A percentile compares a stretch with the other conserved stretches of the same genome.
Conservation (phyloP, 1,140 invertebrate species). For the Drosophila subobscura region DNA sequence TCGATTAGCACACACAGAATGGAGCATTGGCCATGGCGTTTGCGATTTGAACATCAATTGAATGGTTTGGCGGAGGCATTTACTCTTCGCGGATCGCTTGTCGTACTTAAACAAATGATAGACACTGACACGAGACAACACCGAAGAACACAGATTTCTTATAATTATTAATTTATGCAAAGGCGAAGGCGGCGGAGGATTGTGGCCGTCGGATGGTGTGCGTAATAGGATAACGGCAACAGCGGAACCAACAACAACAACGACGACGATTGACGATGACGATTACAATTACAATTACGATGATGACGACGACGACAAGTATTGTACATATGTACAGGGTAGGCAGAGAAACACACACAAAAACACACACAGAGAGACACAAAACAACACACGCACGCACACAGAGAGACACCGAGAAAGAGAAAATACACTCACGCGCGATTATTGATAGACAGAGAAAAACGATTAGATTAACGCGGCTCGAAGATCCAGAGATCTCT, state of each 20-base stretch:
- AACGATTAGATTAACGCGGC: slow-evolving; percentile 6
- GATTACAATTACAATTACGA: slow-evolving; percentile 20
- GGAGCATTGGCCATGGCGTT: no score
- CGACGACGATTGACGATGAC: slow-evolving; percentile 38
- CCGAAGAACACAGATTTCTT: slow-evolving; percentile 77
- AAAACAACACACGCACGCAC: not conserved
- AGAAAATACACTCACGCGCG: slow-evolving; percentile 6
- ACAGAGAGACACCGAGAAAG: not conserved
- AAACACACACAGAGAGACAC: slow-evolving; percentile 25
- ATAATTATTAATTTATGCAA: slow-evolving; percentile 53
- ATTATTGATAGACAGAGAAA: slow-evolving; percentile 34
- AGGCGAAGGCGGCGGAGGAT: slow-evolving; percentile 23
- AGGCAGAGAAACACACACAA: slow-evolving; percentile 48
- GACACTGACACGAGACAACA: slow-evolving; percentile 80
- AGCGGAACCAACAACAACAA: slow-evolving; percentile 55
- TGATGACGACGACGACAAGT: slow-evolving; percentile 72
- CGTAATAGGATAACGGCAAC: slow-evolving; percentile 57
- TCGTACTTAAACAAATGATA: slow-evolving; percentile 79
- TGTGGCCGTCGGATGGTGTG: slow-evolving; percentile 6
- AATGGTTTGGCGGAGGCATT: slow-evolving; percentile 16
- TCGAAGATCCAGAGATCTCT: not conserved
- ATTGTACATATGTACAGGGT: slow-evolving; percentile 80
- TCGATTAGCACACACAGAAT: slow-evolving; percentile 18
- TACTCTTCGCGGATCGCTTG: slow-evolving; percentile 67
- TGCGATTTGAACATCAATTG: slow-evolving; percentile 12